Evolutionary conservation across 2,888 invertebrate genomes (phyloP), one percentile per base, ranked within the genome.

Genomic region (Lepidocyrtoides sp.): DNA sequence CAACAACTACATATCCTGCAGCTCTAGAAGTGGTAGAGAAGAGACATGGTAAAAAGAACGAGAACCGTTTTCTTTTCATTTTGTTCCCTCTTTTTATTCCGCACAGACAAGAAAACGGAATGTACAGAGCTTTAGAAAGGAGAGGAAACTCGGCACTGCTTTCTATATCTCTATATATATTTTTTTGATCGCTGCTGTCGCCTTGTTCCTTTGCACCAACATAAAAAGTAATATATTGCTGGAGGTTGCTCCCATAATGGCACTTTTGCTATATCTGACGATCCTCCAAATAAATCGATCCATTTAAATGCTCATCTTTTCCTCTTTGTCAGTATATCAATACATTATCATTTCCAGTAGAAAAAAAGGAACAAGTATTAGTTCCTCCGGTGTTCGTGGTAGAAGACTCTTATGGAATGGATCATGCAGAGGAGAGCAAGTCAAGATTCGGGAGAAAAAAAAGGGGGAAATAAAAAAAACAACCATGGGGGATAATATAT

Each of bases 271-370:
- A 91, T 91, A 92, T 92, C 90, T 91, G 83, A 69, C 75, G 91
- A 81, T 88, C 12, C 81, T 86, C 77, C 48, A 92, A 91, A 92
- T 92, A 92, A 92, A 92, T 93, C 91, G 91, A 93, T 92, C 92
- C 89, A 93, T 93, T 93, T 92, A 92, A 93, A 93, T 93, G 93
- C 91, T 93, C 88, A 92, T 93, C 92, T 88, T 83, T 90, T 91
- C 89, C 86, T 92, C 82, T 91, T 86, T 86, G 75, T 86, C 85
- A 75, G 72, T 86, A 86, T 66, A 87, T 87, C 87, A 87, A 87
- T 87, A 87, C 63, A 81, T 86, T 77, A 79, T 87, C 77, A 63
- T 86, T 86, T 77, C 48, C 72, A 17, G 17, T 36, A 36, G 23
- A 8, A 63, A 29, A 23, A 23, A 26, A 29, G 23, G 0, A 60